Percentiles rank a stretch among this genome's conserved stretches.
Conservation (phyloP, 2,888 invertebrate species). For the Epirrhoe alternata region DNA sequence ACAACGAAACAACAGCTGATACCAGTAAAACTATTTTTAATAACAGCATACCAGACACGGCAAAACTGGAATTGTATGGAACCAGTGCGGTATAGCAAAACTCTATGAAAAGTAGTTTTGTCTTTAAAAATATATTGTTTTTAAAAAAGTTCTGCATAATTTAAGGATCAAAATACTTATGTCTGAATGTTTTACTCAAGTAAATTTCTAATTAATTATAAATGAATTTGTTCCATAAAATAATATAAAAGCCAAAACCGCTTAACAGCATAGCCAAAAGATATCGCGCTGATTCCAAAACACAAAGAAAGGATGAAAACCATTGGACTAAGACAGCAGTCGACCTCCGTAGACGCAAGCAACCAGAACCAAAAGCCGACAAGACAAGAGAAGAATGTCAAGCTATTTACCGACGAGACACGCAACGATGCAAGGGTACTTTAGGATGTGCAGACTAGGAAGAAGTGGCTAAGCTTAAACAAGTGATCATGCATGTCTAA, state of each 20-base stretch:
- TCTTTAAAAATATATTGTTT: not conserved
- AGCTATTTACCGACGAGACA: slow-evolving; percentile 37
- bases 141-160: not conserved
- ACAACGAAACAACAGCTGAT: not conserved
- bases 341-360: slow-evolving; percentile 54
- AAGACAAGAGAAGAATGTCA: slow-evolving; percentile 42
- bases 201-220: too few species aligned
- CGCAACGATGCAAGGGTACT: too few species aligned
- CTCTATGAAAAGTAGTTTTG: not conserved
- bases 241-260: not conserved
- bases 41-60: slow-evolving; percentile 51
- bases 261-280: not conserved
- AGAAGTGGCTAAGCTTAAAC: slow-evolving; percentile 15
- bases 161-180: too few species aligned
- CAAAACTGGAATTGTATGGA: slow-evolving; percentile 39
- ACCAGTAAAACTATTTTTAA: slow-evolving; percentile 15
- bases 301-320: slow-evolving; percentile 43
- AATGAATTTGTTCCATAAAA: too few species aligned
- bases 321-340: slow-evolving; percentile 44
- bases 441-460: not conserved
- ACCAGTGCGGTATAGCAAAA: slow-evolving; percentile 21
- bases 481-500: slow-evolving; percentile 19
- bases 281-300: slow-evolving; percentile 37
- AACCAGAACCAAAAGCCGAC: slow-evolving; percentile 45
- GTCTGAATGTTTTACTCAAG: too few species aligned